Percentiles rank a stretch among this genome's conserved stretches.
Evolutionary conservation across 2,113 vertebrate genomes (phyloP).

Genomic region (Mormoops blainvillei): DNA sequence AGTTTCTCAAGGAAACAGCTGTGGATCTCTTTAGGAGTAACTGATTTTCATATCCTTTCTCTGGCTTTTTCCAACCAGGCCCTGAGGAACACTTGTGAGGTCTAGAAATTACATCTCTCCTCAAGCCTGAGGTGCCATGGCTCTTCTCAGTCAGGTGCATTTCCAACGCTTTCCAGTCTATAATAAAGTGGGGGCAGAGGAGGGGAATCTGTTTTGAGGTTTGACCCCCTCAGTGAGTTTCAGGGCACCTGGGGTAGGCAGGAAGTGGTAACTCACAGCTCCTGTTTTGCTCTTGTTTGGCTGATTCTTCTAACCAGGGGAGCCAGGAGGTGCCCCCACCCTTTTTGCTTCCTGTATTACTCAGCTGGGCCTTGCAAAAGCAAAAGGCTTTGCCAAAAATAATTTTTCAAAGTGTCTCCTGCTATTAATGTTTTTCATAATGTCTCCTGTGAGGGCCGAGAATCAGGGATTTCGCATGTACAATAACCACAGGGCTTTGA

Average conservation of each 20-base stretch:
- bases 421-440: conserved; percentile 48
- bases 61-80: background rate
- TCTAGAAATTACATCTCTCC: background rate
- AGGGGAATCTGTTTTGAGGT: background rate
- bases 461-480: conserved; percentile 17
- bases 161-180: background rate
- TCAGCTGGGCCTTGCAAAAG: conserved; percentile 60
- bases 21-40: background rate
- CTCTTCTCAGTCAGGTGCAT: accelerated
- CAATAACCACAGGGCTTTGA: conserved; percentile 3
- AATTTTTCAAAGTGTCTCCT: conserved; percentile 54
- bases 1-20: background rate
- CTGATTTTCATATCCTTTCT: background rate
- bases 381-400: conserved; percentile 45
- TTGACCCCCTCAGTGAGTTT: background rate
- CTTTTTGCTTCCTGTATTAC: conserved; percentile 67
- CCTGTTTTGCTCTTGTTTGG: conserved; percentile 58
- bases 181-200: background rate
- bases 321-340: conserved; percentile 1
- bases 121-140: background rate
- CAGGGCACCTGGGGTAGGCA: conserved; percentile 8
- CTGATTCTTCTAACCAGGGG: conserved; percentile 39
- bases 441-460: background rate
- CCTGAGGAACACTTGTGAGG: background rate
- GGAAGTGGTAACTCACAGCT: conserved; percentile 56